phyloP scores from a whole-genome alignment of 2,113 vertebrate genomes.

The Cinclus mexicanus region DNA sequence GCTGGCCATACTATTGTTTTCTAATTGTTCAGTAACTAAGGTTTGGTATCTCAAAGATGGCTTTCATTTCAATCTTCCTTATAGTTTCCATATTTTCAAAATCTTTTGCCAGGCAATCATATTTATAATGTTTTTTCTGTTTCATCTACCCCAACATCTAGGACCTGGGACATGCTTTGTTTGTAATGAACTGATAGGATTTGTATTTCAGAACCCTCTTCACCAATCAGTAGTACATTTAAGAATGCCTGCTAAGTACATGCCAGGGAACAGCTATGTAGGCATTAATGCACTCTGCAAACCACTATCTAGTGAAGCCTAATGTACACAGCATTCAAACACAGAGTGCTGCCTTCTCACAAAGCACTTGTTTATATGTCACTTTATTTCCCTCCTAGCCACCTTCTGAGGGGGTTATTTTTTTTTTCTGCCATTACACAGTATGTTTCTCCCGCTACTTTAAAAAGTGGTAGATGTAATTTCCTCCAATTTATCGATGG shows the following conservation, averaged over 20 bases:
- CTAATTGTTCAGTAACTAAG: no score
- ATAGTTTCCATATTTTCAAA: no score
- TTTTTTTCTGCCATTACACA: background rate
- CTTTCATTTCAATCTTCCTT: no score
- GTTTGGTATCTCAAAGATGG: no score
- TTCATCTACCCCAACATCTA: background rate
- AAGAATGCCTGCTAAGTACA: background rate
- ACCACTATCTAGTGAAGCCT: background rate
- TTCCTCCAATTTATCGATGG: slow-evolving; percentile 26
- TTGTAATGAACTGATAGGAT: background rate
- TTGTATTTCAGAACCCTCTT: background rate
- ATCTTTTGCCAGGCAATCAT: no score
- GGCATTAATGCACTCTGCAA: background rate
- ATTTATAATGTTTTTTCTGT: no score
- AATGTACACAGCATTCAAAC: background rate
- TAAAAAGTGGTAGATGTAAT: slow-evolving; percentile 8
- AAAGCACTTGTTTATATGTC: background rate
- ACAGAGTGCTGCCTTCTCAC: background rate
- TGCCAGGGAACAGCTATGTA: background rate
- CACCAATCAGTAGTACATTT: background rate
- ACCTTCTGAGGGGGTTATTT: background rate
- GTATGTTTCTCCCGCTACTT: background rate
- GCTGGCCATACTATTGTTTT: no score
- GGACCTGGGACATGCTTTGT: background rate
- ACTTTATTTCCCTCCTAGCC: background rate